Evolutionary conservation across 1,140 invertebrate species (phyloP), one percentile per base, ranked within the genome.

Genomic region (Bicyclus anynana): DNA sequence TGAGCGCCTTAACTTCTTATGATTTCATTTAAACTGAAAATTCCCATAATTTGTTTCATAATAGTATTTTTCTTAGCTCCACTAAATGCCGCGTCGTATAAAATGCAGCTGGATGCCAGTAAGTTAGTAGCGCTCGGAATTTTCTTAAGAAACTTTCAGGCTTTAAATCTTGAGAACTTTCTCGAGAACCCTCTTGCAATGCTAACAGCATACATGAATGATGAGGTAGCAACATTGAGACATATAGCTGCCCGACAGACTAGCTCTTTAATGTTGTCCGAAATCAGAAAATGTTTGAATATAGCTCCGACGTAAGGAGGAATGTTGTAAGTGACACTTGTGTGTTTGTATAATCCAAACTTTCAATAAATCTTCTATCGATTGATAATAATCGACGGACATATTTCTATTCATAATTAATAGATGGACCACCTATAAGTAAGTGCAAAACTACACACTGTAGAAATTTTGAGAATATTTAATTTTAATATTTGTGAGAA

Each of bases 201-300:
- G 44, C 44, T 48, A 54, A 54, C 53, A 54, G 53, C 44, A 49
- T 55, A 48, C 53, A 55, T 49, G 53, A 55, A 55, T 49, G 44
- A 48, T 55, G 51, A 44, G 53, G 20, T 9, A 16, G 52, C 26
- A 14, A 35, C 53, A 47, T 17, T 47, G 27, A 48, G 29, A 54
- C 20, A 54, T 54, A 21, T 20, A 21, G n/a, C 9, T 13, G 20
- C 23, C 26, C 6, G 27, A 35, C 53, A 33, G 27, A 17, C 29
- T 18, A 21, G 26, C 26, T 33, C 2, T 14, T 9, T 44, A 21
- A 23, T 21, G 14, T 18, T 9, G 10, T 14, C 37, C 3, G 37
- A 10, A 14, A 38, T 16, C 5, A 14, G 5, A 14, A 33, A 7
- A n/a, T n/a, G n/a, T n/a, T n/a, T n/a, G n/a, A n/a, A n/a, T n/a